phyloP scores from a whole-genome alignment of 2,888 invertebrate species.

The Listrodromus nycthemerus region DNA sequence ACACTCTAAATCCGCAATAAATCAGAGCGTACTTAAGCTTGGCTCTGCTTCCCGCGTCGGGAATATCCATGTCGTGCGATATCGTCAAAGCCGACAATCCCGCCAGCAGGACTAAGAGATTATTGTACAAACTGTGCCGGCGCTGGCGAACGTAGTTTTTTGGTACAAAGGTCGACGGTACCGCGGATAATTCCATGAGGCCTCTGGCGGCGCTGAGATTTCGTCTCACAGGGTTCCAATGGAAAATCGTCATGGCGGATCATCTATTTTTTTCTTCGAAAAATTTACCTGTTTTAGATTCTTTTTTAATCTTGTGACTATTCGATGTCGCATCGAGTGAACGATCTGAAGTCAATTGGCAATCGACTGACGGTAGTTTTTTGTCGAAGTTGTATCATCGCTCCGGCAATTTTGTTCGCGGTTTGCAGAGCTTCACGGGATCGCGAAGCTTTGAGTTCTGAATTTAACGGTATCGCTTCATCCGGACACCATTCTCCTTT shows the following conservation, averaged over 20 bases:
- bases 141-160: conserved; percentile 54
- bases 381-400: too few species aligned
- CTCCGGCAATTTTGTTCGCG: background rate
- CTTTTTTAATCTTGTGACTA: too few species aligned
- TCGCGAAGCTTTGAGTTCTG: background rate
- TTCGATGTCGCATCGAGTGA: conserved; percentile 3
- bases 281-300: too few species aligned
- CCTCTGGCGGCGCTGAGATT: background rate
- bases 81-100: conserved; percentile 58
- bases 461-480: conserved; percentile 1
- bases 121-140: conserved; percentile 53
- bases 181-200: conserved; percentile 5
- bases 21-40: conserved; percentile 51
- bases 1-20: background rate
- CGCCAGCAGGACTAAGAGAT: conserved; percentile 56
- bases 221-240: conserved; percentile 55
- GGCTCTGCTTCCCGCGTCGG: conserved; percentile 35
- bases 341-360: conserved; percentile 43
- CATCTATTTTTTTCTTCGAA: background rate
- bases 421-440: background rate
- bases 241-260: conserved; percentile 46
- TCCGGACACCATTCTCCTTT: background rate
- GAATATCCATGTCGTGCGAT: conserved; percentile 56
- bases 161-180: conserved; percentile 48
- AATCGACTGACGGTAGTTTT: background rate